A percentile compares a stretch with the other conserved stretches of the same genome.
Conservation (phyloP, 2,113 vertebrate species). For the Sakesphorus luctuosus region DNA sequence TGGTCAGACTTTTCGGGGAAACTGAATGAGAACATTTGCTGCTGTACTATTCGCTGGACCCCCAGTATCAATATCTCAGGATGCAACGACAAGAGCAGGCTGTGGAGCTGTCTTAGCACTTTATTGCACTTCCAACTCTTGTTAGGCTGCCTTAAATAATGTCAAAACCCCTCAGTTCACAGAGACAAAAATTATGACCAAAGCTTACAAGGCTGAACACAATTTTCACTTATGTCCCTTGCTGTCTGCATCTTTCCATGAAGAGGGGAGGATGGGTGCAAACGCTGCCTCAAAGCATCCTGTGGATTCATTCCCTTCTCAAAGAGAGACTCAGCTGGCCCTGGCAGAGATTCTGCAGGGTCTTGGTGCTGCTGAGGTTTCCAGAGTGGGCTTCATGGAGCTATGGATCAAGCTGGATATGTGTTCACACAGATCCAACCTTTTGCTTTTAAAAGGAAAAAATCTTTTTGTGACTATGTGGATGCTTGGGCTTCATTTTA, state of each 20-base stretch:
- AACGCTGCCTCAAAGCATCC: background rate
- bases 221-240: background rate
- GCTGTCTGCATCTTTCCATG: background rate
- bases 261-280: background rate
- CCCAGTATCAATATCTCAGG: background rate
- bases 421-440: background rate
- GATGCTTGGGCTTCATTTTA: background rate
- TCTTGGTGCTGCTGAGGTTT: background rate
- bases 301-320: background rate
- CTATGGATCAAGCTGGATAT: rapidly evolving
- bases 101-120: background rate
- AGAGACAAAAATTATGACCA: background rate
- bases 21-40: background rate
- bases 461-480: background rate
- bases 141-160: background rate
- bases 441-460: background rate
- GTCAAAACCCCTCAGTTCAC: background rate
- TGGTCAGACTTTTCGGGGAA: background rate
- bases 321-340: background rate
- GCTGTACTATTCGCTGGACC: rapidly evolving
- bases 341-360: background rate
- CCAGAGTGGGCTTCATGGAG: background rate
- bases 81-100: background rate
- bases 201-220: background rate
- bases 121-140: background rate